phyloP scores from a whole-genome alignment of 2,888 invertebrate genomes.

The Camponotus fellah region DNA sequence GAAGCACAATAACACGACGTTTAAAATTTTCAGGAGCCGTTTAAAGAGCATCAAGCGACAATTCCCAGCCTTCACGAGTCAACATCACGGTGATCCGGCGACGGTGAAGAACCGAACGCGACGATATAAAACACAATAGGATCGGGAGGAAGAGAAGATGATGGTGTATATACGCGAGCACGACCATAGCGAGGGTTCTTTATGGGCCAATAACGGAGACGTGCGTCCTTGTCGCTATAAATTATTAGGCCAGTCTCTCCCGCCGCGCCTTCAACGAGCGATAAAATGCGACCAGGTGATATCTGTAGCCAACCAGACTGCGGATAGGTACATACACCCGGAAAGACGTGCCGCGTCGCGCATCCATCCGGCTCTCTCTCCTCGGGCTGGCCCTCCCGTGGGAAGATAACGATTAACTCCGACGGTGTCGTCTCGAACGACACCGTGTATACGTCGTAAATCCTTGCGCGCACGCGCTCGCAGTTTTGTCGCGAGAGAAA shows the following conservation, averaged over 20 bases:
- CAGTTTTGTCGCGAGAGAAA: slow-evolving; percentile 32
- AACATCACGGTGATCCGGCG: neutral
- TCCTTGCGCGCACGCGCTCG: slow-evolving; percentile 43
- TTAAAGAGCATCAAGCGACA: neutral
- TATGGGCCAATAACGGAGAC: slow-evolving; percentile 83
- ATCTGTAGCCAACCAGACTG: slow-evolving; percentile 35
- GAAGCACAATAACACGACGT: neutral
- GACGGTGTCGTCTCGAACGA: slow-evolving; percentile 19
- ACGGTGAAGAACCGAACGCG: slow-evolving; percentile 15
- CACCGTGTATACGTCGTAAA: slow-evolving; percentile 49
- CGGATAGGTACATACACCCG: slow-evolving; percentile 11
- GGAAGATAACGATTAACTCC: slow-evolving; percentile 50
- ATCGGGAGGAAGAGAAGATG: neutral
- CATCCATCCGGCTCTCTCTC: slow-evolving; percentile 19
- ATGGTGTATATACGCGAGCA: slow-evolving; percentile 45
- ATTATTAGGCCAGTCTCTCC: slow-evolving; percentile 79
- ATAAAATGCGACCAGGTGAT: slow-evolving; percentile 62
- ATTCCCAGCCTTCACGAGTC: neutral
- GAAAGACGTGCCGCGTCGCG: slow-evolving; percentile 16
- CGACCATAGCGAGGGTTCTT: slow-evolving; percentile 75
- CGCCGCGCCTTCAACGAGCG: slow-evolving; percentile 47
- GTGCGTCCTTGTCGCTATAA: slow-evolving; percentile 82
- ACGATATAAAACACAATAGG: slow-evolving; percentile 55
- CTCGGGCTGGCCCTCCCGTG: slow-evolving; percentile 11
- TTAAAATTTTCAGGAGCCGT: slow-evolving; percentile 9